Evolutionary conservation across 2,888 invertebrate genomes (phyloP).

Genomic region (Steinernema hermaphroditum): DNA sequence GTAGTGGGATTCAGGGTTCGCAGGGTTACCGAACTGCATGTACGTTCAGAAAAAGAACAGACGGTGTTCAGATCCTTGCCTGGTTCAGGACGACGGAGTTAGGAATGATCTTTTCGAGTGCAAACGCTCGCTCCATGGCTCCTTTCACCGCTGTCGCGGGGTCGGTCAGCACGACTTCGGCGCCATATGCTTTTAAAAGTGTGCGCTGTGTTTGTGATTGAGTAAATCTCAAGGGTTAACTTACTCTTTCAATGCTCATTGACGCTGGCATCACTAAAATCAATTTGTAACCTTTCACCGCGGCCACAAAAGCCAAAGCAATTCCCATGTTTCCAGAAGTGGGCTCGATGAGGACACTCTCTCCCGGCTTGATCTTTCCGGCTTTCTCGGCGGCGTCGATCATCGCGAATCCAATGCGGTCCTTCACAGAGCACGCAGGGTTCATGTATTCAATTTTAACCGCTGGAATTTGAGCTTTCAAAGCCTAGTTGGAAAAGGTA

Average conservation of each 20-base stretch:
- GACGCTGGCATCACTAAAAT: constrained; percentile 65
- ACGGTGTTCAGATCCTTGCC: not conserved
- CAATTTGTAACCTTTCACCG: constrained; percentile 56
- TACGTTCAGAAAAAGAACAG: not conserved
- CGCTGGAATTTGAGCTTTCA: constrained; percentile 43
- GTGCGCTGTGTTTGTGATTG: constrained; percentile 39
- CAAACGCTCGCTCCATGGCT: constrained; percentile 52
- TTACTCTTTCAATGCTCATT: constrained; percentile 59
- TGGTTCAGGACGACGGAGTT: constrained; percentile 44
- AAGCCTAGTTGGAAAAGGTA: constrained; percentile 33
- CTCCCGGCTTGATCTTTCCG: constrained; percentile 55
- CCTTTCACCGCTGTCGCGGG: constrained; percentile 57
- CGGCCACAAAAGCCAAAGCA: constrained; percentile 56
- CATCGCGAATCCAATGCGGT: constrained; percentile 62
- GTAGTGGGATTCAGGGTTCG: constrained; percentile 64
- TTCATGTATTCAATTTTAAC: constrained; percentile 65
- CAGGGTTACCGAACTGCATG: constrained; percentile 51
- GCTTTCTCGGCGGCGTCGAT: constrained; percentile 57
- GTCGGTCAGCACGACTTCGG: constrained; percentile 57
- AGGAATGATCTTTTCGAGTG: constrained; percentile 50
- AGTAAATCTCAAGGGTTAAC: constrained; percentile 11
- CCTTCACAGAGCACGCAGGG: constrained; percentile 63
- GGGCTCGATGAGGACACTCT: constrained; percentile 56
- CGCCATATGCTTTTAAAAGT: constrained; percentile 58
- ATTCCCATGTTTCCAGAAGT: constrained; percentile 66